phyloP scores from a whole-genome alignment of 2,797 vertebrate species.

The Scleropages formosus region DNA sequence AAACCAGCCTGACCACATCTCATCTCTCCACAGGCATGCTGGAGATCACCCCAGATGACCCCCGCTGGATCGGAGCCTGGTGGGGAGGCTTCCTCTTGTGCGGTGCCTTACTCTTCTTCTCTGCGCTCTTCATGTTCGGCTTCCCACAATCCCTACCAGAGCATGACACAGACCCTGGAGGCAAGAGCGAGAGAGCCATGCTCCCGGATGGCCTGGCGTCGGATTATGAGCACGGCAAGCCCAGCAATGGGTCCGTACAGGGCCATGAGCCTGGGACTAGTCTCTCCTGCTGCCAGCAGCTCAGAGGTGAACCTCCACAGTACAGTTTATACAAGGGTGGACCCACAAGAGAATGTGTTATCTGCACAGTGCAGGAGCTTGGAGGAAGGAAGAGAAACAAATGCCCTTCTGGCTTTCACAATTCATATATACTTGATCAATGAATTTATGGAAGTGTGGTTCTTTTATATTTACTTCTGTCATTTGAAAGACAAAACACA shows the following conservation, averaged over 20 bases:
- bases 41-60: constrained; percentile 90
- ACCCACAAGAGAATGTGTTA: too few species aligned
- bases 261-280: constrained; percentile 70
- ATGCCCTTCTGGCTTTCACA: too few species aligned
- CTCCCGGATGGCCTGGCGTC: constrained; percentile 69
- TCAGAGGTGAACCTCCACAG: constrained; percentile 76
- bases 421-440: too few species aligned
- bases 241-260: constrained; percentile 79
- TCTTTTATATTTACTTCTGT: too few species aligned
- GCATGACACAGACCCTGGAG: constrained; percentile 58
- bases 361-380: too few species aligned
- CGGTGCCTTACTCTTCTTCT: constrained; percentile 96
- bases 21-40: constrained; percentile 69
- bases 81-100: constrained; percentile 98
- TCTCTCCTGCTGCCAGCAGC: constrained; percentile 90
- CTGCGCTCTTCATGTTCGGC: constrained; percentile 92
- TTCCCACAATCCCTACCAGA: constrained; percentile 88
- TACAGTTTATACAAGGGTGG: neutral
- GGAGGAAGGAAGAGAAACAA: too few species aligned
- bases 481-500: too few species aligned
- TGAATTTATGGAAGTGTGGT: too few species aligned
- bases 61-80: constrained; percentile 98
- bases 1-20: too few species aligned
- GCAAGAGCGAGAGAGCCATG: constrained; percentile 90
- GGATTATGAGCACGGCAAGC: constrained; percentile 79